These are phyloP conservation scores for Dinomys branickii DNA, from an alignment of 2,113 vertebrate genomes.

Conservation along the genomic window DNA sequence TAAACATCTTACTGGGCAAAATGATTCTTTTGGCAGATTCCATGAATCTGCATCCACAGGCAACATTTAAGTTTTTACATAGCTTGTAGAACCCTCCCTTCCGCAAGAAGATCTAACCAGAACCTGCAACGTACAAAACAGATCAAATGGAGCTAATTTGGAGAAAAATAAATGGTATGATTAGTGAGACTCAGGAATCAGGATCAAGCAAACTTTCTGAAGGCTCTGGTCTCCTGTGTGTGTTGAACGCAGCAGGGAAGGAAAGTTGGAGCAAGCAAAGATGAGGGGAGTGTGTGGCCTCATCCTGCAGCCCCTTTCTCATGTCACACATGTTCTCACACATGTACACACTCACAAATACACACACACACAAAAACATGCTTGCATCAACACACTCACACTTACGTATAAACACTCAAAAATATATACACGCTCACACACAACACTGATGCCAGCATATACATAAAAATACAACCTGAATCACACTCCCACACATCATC, in stretches of 20 bases:
- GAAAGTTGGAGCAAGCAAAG: neutral
- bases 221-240: neutral
- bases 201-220: neutral
- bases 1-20: neutral
- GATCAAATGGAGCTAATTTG: neutral
- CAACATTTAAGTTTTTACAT: neutral
- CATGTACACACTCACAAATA: neutral
- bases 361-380: neutral
- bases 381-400: neutral
- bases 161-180: neutral
- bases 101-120: neutral
- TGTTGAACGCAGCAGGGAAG: neutral
- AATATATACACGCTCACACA: neutral
- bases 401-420: neutral
- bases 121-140: neutral
- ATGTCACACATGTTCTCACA: rapidly evolving
- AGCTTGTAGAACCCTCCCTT: neutral
- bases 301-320: neutral
- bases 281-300: too few species aligned
- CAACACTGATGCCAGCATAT: too few species aligned
- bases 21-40: neutral
- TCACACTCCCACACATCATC: neutral
- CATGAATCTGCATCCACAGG: neutral
- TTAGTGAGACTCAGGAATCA: neutral
- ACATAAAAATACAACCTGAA: neutral